Evolutionary conservation across 2,797 vertebrate species (phyloP).

Genomic region (Gymnothorax reevesii): DNA sequence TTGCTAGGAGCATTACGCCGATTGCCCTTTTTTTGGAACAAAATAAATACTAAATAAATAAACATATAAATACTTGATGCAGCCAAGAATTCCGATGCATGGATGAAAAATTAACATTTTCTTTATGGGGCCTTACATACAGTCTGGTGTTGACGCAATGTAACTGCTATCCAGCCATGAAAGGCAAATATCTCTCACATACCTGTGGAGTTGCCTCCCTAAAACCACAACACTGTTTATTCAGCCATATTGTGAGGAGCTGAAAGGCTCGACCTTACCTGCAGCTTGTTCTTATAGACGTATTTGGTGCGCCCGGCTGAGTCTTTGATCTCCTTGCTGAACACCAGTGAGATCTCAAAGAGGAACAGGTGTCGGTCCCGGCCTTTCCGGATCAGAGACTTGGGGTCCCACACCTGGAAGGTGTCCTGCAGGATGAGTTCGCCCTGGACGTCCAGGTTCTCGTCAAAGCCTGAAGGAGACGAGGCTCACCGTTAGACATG

Average conservation of each 20-base stretch:
- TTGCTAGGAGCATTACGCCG: too few relatives aligned
- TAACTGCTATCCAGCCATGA: not conserved
- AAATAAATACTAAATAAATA: too few relatives aligned
- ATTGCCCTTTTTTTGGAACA: too few relatives aligned
- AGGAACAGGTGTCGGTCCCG: slow-evolving; percentile 96
- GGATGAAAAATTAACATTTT: too few relatives aligned
- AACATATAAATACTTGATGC: too few relatives aligned
- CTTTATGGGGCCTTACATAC: not conserved
- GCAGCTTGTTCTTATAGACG: slow-evolving; percentile 96
- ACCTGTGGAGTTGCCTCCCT: not conserved
- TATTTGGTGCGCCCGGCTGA: slow-evolving; percentile 96
- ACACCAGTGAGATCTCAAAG: slow-evolving; percentile 95
- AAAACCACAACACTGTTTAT: not conserved
- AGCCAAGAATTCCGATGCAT: too few relatives aligned
- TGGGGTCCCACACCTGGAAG: slow-evolving; percentile 98
- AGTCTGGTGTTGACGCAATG: not conserved
- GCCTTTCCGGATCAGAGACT: slow-evolving; percentile 95
- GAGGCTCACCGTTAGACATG: not conserved
- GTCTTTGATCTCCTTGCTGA: slow-evolving; percentile 98
- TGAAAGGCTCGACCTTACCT: slow-evolving; percentile 71
- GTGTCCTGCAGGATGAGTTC: slow-evolving; percentile 96
- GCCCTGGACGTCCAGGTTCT: slow-evolving; percentile 94
- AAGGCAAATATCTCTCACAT: not conserved
- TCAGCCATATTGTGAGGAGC: not conserved
- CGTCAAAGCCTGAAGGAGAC: slow-evolving; percentile 87